A percentile compares a stretch with the other conserved stretches of the same genome.
phyloP scores from a whole-genome alignment of 30 jellyfish, hydroid and myxozoan genomes.

The Catostylus mosaicus region DNA sequence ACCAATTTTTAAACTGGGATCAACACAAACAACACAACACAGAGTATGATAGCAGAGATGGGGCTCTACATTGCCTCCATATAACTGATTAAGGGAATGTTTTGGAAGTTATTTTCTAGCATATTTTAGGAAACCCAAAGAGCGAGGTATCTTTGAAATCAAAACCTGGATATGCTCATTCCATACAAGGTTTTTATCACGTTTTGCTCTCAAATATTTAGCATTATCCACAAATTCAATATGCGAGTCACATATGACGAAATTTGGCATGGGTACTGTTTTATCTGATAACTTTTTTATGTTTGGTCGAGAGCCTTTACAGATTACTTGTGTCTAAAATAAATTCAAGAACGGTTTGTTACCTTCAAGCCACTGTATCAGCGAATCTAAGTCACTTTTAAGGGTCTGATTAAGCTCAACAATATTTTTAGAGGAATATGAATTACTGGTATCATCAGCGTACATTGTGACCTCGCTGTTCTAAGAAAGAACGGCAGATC shows the following conservation, averaged over 20 bases:
- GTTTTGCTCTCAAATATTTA: conserved; percentile 1
- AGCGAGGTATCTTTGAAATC: not conserved
- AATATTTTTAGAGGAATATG: conserved; percentile 18
- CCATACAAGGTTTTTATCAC: conserved; percentile 17
- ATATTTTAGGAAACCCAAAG: not conserved
- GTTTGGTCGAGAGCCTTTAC: conserved; percentile 1
- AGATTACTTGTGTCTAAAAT: not conserved
- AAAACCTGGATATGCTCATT: not conserved
- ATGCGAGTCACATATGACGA: conserved; percentile 2
- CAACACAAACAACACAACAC: no score
- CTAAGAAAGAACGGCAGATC: not conserved
- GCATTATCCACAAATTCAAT: conserved; percentile 7
- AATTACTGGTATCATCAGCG: not conserved
- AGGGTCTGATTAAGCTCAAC: not conserved
- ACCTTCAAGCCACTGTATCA: conserved; percentile 1
- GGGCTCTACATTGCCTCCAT: no score
- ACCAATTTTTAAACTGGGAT: no score
- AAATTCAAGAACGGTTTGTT: not conserved
- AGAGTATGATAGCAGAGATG: no score
- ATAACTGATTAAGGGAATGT: no score
- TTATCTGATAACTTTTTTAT: not conserved
- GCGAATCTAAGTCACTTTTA: not conserved
- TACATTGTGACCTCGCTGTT: conserved; percentile 10
- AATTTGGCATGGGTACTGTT: not conserved
- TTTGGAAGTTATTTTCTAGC: no score